phyloP scores from a whole-genome alignment of 2,797 vertebrate genomes.

The Bryconaethiops microstoma region DNA sequence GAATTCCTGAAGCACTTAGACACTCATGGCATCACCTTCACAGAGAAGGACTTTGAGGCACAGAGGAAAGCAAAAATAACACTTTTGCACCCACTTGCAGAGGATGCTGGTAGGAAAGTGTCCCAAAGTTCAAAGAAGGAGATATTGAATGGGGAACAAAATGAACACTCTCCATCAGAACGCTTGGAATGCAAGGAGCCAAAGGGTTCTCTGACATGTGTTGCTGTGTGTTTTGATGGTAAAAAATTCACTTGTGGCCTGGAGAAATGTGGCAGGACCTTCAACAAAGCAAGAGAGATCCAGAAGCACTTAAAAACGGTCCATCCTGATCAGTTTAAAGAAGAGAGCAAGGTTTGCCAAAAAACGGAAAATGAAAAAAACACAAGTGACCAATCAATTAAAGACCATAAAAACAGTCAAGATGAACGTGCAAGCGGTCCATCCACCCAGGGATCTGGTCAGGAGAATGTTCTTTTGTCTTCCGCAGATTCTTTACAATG shows the following conservation, averaged over 20 bases:
- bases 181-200: conserved; percentile 59
- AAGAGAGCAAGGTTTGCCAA: conserved; percentile 78
- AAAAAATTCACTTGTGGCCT: conserved; percentile 90
- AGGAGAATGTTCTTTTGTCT: conserved; percentile 54
- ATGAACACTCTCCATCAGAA: conserved; percentile 52
- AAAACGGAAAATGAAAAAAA: conserved; percentile 67
- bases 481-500: conserved; percentile 37
- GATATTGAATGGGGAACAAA: conserved; percentile 57
- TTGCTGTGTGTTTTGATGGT: conserved; percentile 89
- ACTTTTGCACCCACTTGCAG: conserved; percentile 58
- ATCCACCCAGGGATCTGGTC: conserved; percentile 45
- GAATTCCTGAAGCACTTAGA: conserved; percentile 90
- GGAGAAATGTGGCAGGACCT: conserved; percentile 88
- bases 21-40: conserved; percentile 82
- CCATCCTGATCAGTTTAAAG: conserved; percentile 85
- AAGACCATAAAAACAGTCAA: conserved; percentile 71
- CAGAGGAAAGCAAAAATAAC: conserved; percentile 75
- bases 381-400: conserved; percentile 63
- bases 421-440: conserved; percentile 57
- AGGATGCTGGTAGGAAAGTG: conserved; percentile 48
- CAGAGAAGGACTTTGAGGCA: conserved; percentile 79
- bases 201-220: conserved; percentile 71
- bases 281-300: conserved; percentile 86
- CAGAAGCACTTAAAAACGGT: conserved; percentile 88
- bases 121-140: conserved; percentile 45